These are phyloP conservation scores for Cotesia chilonis DNA, from an alignment of 1,140 invertebrate genomes.

Conservation along the genomic window DNA sequence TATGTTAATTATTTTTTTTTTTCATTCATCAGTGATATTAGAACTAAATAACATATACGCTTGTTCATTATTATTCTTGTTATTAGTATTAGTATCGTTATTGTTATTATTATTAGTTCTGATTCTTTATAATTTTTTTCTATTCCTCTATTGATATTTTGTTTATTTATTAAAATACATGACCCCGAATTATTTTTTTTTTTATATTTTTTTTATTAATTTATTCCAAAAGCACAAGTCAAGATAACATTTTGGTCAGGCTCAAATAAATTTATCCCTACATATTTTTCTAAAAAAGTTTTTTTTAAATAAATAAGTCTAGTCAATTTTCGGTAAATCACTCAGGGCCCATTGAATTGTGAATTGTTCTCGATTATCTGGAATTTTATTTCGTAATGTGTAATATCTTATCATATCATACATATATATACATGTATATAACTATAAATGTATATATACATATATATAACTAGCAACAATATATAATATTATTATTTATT, in stretches of 20 bases:
- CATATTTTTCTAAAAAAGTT: too few species aligned
- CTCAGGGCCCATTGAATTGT: too few species aligned
- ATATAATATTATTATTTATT: conserved; percentile 9
- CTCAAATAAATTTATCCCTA: too few species aligned
- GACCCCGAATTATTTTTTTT: too few species aligned
- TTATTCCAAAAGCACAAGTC: too few species aligned
- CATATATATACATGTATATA: neutral
- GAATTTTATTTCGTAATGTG: too few species aligned
- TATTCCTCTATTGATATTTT: too few species aligned
- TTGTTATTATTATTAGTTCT: neutral
- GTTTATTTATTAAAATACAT: too few species aligned
- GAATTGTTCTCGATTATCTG: conserved; percentile 16
- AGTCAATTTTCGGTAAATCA: too few species aligned
- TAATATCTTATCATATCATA: neutral
- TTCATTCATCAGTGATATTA: conserved; percentile 4
- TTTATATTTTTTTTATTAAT: too few species aligned
- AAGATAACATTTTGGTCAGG: too few species aligned
- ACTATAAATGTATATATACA: neutral
- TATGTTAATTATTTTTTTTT: conserved; percentile 1
- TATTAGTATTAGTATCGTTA: neutral
- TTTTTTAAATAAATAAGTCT: too few species aligned
- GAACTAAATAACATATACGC: conserved; percentile 15
- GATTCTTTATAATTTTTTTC: neutral
- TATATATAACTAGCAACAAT: conserved; percentile 10
- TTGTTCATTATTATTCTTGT: conserved; percentile 4